phyloP scores from a whole-genome alignment of 2,113 vertebrate genomes.

The Aramus guarauna region DNA sequence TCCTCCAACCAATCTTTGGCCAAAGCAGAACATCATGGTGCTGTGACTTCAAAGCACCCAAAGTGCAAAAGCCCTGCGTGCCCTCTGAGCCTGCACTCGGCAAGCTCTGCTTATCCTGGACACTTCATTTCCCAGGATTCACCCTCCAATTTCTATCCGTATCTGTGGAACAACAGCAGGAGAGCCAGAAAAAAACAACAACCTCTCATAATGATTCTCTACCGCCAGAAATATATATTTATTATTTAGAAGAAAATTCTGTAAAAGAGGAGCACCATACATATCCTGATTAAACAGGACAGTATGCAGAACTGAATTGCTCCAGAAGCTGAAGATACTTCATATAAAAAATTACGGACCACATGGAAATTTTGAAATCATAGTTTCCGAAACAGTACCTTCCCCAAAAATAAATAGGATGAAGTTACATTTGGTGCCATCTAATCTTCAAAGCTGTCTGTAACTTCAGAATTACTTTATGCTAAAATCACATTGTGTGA shows the following conservation, averaged over 20 bases:
- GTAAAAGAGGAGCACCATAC: neutral
- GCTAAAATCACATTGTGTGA: neutral
- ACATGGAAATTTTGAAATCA: neutral
- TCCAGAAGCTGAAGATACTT: neutral
- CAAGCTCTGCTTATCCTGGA: neutral
- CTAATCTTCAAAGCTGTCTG: neutral
- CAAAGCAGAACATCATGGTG: neutral
- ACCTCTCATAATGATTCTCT: neutral
- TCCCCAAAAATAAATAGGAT: neutral
- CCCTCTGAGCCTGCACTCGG: neutral
- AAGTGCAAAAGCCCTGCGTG: accelerated
- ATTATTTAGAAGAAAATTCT: neutral
- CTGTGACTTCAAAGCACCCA: neutral
- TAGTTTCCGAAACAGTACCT: neutral
- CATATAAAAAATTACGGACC: neutral
- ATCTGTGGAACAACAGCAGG: accelerated
- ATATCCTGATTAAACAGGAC: neutral
- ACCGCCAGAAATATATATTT: neutral
- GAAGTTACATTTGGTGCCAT: neutral
- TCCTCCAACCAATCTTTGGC: neutral
- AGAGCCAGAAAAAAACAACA: neutral
- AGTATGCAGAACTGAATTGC: neutral
- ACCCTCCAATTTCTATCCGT: neutral
- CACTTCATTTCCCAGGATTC: neutral
- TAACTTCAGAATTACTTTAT: neutral